Conservation (phyloP, 2,888 invertebrate species). For the Phymatocera aterrima region DNA sequence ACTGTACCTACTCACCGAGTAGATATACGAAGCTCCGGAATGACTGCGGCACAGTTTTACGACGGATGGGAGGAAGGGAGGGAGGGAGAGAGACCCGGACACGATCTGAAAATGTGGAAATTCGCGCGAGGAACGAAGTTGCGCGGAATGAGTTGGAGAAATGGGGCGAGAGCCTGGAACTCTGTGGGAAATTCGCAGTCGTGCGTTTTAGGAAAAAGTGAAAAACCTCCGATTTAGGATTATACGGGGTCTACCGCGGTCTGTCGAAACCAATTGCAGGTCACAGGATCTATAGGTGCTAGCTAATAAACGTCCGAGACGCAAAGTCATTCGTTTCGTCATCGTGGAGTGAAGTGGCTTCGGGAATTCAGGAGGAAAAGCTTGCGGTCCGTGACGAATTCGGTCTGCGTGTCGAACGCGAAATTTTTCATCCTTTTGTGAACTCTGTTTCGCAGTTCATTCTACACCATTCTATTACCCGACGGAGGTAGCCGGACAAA, state of each 20-base stretch:
- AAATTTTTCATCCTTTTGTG: neutral
- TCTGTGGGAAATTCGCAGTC: neutral
- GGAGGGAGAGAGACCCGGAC: too few species aligned
- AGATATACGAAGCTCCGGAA: too few species aligned
- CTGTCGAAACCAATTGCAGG: neutral
- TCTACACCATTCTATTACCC: neutral
- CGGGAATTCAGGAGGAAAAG: slow-evolving; percentile 3
- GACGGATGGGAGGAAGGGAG: too few species aligned
- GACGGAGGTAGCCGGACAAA: too few species aligned
- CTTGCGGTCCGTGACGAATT: neutral
- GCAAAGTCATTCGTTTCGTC: neutral
- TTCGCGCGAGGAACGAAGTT: too few species aligned
- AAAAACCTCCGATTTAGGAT: too few species aligned
- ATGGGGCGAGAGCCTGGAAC: neutral
- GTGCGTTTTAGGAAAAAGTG: neutral
- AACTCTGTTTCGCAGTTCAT: neutral
- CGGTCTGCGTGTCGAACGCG: too few species aligned
- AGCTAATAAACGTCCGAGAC: neutral
- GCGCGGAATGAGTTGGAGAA: too few species aligned
- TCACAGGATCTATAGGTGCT: neutral
- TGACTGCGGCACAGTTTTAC: too few species aligned
- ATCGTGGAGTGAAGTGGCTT: neutral
- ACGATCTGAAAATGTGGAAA: too few species aligned
- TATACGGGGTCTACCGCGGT: neutral
- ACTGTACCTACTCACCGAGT: too few species aligned